A percentile compares a stretch with the other conserved stretches of the same genome.
Conservation (phyloP, 2,888 invertebrate genomes). For the Platycnemis pennipes region DNA sequence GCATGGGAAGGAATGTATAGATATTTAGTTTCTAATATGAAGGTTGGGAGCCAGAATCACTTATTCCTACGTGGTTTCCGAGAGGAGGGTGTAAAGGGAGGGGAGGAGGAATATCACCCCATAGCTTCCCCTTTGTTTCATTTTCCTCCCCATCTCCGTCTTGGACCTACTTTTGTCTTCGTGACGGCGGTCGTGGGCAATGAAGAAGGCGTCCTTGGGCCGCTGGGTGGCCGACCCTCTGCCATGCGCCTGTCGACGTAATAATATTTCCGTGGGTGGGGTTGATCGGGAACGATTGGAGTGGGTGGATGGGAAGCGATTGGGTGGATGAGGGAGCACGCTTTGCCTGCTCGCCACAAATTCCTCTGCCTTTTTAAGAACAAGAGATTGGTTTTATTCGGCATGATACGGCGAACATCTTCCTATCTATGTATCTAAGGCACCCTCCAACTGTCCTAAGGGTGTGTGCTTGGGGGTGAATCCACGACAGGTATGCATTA, state of each 20-base stretch:
- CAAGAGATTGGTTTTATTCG: background rate
- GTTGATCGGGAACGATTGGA: background rate
- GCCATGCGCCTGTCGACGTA: background rate
- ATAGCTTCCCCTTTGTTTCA: background rate
- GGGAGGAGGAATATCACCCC: too few relatives aligned
- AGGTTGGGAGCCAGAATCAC: too few relatives aligned
- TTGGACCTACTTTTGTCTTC: background rate
- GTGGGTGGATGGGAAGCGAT: background rate
- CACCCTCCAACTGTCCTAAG: too few relatives aligned
- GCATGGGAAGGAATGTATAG: too few relatives aligned
- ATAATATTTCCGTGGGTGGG: background rate
- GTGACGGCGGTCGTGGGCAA: background rate
- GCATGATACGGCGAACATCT: background rate
- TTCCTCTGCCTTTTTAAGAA: background rate
- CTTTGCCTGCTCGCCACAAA: background rate
- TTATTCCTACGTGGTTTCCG: too few relatives aligned
- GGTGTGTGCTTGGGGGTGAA: too few relatives aligned
- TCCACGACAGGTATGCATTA: too few relatives aligned
- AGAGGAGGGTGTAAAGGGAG: too few relatives aligned
- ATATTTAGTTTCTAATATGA: too few relatives aligned
- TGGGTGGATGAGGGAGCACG: background rate
- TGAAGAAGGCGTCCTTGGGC: background rate
- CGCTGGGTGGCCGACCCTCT: background rate
- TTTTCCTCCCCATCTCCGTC: background rate
- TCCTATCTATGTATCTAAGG: too few relatives aligned